A percentile compares a stretch with the other conserved stretches of the same genome.
These are phyloP conservation scores for Lampris megalopsis DNA, from an alignment of 2,113 vertebrate genomes.

Conservation along the genomic window DNA sequence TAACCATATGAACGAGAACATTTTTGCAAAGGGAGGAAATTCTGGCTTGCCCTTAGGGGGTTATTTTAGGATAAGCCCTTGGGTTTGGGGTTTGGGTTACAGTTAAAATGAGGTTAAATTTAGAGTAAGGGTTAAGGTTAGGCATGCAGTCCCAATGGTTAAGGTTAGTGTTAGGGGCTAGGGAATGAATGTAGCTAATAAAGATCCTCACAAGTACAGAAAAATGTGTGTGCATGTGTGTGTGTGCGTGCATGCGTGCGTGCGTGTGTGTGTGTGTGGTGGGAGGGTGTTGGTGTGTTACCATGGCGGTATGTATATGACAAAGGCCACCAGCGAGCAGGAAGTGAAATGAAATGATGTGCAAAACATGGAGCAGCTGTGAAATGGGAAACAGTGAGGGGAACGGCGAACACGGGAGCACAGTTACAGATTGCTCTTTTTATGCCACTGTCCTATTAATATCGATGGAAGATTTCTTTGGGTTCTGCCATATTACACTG, in stretches of 20 bases:
- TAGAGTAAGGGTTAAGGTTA: too few species aligned
- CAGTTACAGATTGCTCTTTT: slow-evolving; percentile 41
- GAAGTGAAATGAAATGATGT: slow-evolving; percentile 25
- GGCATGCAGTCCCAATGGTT: too few species aligned
- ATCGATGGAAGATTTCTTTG: not conserved
- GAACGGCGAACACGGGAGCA: slow-evolving; percentile 13
- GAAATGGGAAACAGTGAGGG: slow-evolving; percentile 46
- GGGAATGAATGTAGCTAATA: too few species aligned
- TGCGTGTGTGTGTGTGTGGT: slow-evolving; percentile 3
- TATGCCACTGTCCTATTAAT: slow-evolving; percentile 29
- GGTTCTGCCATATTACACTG: slow-evolving; percentile 13
- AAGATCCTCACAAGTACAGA: too few species aligned
- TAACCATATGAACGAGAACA: too few species aligned
- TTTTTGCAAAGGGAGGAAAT: too few species aligned
- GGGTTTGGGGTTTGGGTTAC: too few species aligned
- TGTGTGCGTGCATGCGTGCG: not conserved
- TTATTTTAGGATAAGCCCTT: too few species aligned
- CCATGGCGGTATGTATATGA: slow-evolving; percentile 50
- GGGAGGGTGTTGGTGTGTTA: slow-evolving; percentile 1
- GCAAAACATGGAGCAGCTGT: slow-evolving; percentile 64
- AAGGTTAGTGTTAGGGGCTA: too few species aligned
- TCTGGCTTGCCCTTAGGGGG: too few species aligned
- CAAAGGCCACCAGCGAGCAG: slow-evolving; percentile 42
- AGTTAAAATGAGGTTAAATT: too few species aligned
- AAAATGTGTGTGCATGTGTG: too few species aligned